Base-by-base conservation (phyloP, 2,888 invertebrate species). In the Scaptomyza polygonia region DNA sequence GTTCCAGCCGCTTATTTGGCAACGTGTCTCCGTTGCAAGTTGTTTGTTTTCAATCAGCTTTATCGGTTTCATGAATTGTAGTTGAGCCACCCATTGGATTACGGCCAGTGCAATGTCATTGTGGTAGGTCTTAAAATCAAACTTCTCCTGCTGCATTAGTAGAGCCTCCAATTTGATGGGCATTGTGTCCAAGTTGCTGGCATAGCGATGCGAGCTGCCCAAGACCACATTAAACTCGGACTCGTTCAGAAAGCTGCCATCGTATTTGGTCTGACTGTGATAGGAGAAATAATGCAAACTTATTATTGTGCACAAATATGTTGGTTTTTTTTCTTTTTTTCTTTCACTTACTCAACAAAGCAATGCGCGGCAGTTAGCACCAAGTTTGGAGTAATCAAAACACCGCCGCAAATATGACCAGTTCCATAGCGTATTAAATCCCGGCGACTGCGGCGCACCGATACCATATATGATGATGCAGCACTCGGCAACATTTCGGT, bases 191-290 rank as follows among this genome's bases (percentile, higher is more conserved):
- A 14, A 27, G 2, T 14, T 14, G 12, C 9, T 8, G 11, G 5
- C 0, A 7, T 16, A n/a, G 5, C 0, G 94, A 93, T 39, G n/a
- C 9, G 0, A 8, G 6, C 9, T 45, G 30, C 42, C 42, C 45
- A 57, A 2, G 16, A 45, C 39, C 3, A 71, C 61, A 6, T 5
- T 3, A 12, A 71, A 45, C 3, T 54, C 14, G 2, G 27, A 32
- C 6, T 43, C 53, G 25, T 21, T 0, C 49, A 44, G 14, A 11
- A 73, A 44, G 0, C 21, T 39, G 18, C 73, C 62, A 18, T 57
- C 56, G 4, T 16, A 30, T 2, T 45, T 53, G 9, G 42, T n/a
- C 12, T n/a, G 58, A n/a, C 56, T 71, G 36, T 0, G n/a, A 7
- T 5, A 25, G 5, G n/a, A 6, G 36, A 14, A 42, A 40, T 42